Evolutionary conservation across 2,797 vertebrate genomes (phyloP).

Genomic region (Anguilla anguilla): DNA sequence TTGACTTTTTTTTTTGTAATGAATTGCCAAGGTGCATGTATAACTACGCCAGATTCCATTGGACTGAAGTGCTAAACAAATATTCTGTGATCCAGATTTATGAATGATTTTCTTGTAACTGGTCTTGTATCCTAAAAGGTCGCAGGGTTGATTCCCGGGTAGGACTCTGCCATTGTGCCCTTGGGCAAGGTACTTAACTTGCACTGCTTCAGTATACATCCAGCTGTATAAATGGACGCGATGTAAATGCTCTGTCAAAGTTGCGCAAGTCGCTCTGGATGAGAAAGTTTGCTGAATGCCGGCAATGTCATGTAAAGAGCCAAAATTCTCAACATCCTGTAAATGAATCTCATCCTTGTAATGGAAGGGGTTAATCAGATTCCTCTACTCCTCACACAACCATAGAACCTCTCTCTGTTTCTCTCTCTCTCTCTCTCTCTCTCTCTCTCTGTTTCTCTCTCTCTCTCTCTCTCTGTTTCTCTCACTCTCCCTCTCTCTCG

Average conservation of each 20-base stretch:
- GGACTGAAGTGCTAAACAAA: neutral
- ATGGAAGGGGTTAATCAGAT: neutral
- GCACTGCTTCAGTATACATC: too few relatives aligned
- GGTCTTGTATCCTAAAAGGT: too few relatives aligned
- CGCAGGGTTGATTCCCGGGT: too few relatives aligned
- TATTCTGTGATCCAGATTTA: neutral
- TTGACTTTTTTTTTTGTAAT: slow-evolving; percentile 6
- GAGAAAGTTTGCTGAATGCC: too few relatives aligned
- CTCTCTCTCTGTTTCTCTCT: slow-evolving; percentile 47
- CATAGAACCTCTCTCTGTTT: neutral
- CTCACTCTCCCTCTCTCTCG: too few relatives aligned
- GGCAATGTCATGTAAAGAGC: neutral
- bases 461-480: slow-evolving; percentile 60
- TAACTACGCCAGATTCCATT: neutral
- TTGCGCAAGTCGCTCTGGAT: too few relatives aligned
- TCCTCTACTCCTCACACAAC: slow-evolving; percentile 6
- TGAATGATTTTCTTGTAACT: neutral
- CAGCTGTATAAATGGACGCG: too few relatives aligned
- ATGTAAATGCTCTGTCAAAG: too few relatives aligned
- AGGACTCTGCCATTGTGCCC: too few relatives aligned
- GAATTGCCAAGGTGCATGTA: neutral
- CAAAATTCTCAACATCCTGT: neutral
- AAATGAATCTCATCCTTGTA: slow-evolving; percentile 12
- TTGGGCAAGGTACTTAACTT: too few relatives aligned
- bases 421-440: slow-evolving; percentile 35